phyloP scores from a whole-genome alignment of 2,113 vertebrate species.

The Clarias macrocephalus region DNA sequence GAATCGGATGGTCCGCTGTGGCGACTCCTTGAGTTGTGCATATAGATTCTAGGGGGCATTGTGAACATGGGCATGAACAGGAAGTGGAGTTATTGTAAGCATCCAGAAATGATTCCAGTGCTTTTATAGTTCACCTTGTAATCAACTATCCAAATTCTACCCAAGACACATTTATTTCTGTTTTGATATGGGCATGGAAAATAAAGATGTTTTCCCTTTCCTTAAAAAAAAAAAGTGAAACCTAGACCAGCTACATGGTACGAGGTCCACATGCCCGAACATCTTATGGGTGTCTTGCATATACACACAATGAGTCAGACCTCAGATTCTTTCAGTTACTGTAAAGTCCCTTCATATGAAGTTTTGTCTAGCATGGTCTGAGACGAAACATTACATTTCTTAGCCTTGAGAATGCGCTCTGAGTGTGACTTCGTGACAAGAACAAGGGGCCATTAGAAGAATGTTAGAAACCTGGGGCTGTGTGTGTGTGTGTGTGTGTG shows the following conservation, averaged over 20 bases:
- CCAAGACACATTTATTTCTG: neutral
- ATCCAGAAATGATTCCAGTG: neutral
- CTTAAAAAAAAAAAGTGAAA: neutral
- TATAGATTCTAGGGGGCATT: neutral
- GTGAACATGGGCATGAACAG: too few species aligned
- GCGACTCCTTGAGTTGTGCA: neutral
- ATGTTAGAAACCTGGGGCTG: constrained; percentile 34
- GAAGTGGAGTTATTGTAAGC: neutral
- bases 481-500: constrained; percentile 7
- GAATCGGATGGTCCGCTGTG: too few species aligned
- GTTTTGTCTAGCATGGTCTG: constrained; percentile 20
- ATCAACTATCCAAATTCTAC: neutral
- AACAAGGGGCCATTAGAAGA: constrained; percentile 35
- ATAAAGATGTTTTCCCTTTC: neutral
- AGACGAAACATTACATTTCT: constrained; percentile 32
- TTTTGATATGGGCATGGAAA: neutral
- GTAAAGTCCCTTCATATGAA: neutral
- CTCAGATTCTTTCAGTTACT: neutral
- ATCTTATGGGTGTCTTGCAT: neutral
- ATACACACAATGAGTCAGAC: neutral
- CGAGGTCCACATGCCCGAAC: neutral
- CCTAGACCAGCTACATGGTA: neutral
- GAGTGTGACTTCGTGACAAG: constrained; percentile 24
- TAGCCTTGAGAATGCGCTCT: constrained; percentile 36
- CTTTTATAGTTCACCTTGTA: neutral